These are phyloP conservation scores for Orycteropus afer DNA, from an alignment of 2,113 vertebrate genomes.

Conservation along the genomic window DNA sequence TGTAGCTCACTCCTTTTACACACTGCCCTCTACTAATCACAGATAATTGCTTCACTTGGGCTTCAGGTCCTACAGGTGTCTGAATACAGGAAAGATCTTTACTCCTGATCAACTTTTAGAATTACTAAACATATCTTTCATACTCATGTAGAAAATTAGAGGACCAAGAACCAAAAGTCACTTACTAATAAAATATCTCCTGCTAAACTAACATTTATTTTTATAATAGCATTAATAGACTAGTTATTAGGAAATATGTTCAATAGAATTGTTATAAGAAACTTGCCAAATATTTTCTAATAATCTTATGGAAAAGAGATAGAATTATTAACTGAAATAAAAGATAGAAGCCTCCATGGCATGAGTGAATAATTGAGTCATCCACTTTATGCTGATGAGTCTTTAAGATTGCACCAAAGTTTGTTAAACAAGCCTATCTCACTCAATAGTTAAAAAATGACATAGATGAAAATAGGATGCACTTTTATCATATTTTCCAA, in stretches of 20 bases:
- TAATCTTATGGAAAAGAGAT: not conserved
- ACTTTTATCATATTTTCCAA: not conserved
- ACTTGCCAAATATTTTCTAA: slow-evolving; percentile 29
- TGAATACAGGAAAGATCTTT: not conserved
- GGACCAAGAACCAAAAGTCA: not conserved
- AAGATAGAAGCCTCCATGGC: not conserved
- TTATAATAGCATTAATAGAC: not conserved
- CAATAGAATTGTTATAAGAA: slow-evolving; percentile 22
- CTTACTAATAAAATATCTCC: slow-evolving; percentile 37
- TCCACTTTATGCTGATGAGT: slow-evolving; percentile 2
- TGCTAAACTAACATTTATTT: not conserved
- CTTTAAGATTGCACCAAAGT: not conserved
- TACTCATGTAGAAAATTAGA: not conserved
- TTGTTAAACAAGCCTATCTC: not conserved
- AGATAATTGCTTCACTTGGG: not conserved
- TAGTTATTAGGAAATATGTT: slow-evolving; percentile 43
- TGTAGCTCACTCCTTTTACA: not conserved
- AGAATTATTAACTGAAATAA: slow-evolving; percentile 10
- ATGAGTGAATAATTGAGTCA: not conserved
- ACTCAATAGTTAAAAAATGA: not conserved
- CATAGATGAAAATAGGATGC: not conserved
- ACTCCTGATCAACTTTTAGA: not conserved
- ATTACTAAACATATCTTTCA: not conserved
- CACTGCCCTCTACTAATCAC: slow-evolving; percentile 46
- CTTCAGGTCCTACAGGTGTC: not conserved